A percentile compares a stretch with the other conserved stretches of the same genome.
These are phyloP conservation scores for Xyrauchen texanus DNA, from an alignment of 2,113 vertebrate species.

Conservation along the genomic window DNA sequence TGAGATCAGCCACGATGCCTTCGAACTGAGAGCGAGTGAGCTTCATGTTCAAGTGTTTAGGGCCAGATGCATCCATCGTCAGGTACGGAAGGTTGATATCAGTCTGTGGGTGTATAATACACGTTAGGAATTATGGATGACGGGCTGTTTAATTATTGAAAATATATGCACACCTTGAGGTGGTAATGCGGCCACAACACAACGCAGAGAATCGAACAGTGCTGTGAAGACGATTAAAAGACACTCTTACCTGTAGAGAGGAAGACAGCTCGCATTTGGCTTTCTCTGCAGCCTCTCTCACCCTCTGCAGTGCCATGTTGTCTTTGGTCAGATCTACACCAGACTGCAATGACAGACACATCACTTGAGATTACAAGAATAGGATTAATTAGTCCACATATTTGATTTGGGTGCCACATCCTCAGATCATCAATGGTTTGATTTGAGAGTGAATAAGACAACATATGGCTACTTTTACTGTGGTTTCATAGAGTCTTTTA, in stretches of 20 bases:
- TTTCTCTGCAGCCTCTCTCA: conserved; percentile 95
- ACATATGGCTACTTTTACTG: too few relatives aligned
- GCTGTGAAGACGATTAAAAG: too few relatives aligned
- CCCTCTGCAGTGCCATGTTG: conserved; percentile 96
- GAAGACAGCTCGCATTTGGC: conserved; percentile 98
- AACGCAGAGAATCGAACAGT: too few relatives aligned
- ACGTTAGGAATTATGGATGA: too few relatives aligned
- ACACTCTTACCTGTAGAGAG: conserved; percentile 85
- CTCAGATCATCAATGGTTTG: too few relatives aligned
- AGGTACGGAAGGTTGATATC: conserved; percentile 98
- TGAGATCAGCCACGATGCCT: conserved; percentile 89
- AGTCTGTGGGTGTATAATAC: conserved; percentile 86
- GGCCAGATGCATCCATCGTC: conserved; percentile 96
- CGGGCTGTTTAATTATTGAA: too few relatives aligned
- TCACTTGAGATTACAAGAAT: background rate
- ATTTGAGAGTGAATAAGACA: too few relatives aligned
- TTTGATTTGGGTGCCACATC: too few relatives aligned
- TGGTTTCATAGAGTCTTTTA: too few relatives aligned
- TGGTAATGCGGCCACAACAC: too few relatives aligned
- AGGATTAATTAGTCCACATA: too few relatives aligned
- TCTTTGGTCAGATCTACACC: conserved; percentile 96
- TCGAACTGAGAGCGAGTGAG: conserved; percentile 92
- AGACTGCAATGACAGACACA: conserved; percentile 70
- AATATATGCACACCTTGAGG: too few relatives aligned
- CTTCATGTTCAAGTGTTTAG: conserved; percentile 98